Evolutionary conservation across 30 jellyfish, hydroid and myxozoan species (phyloP).

Genomic region (Calvadosia cruxmelitensis): DNA sequence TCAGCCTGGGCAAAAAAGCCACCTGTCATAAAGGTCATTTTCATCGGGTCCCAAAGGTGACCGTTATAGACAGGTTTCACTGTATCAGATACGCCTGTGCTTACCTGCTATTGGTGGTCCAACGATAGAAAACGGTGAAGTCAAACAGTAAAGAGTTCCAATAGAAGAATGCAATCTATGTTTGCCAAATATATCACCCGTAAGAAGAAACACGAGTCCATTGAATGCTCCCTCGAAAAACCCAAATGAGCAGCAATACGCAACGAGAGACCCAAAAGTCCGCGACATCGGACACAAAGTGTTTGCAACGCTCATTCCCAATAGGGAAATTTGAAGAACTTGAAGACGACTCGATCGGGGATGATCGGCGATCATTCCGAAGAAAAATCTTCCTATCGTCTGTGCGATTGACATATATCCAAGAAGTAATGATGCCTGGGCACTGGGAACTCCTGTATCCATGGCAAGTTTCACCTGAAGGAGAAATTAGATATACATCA

Average conservation of each 20-base stretch:
- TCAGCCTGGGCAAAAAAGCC: too few relatives aligned
- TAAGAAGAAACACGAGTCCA: slow-evolving; percentile 57
- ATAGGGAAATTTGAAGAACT: slow-evolving; percentile 51
- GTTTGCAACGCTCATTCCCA: slow-evolving; percentile 68
- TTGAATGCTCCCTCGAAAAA: slow-evolving; percentile 64
- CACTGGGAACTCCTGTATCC: slow-evolving; percentile 42
- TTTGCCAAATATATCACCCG: slow-evolving; percentile 72
- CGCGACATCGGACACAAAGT: slow-evolving; percentile 58
- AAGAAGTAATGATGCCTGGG: slow-evolving; percentile 50
- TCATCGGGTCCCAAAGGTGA: too few relatives aligned
- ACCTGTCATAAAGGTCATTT: too few relatives aligned
- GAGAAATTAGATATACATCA: too few relatives aligned
- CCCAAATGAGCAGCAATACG: slow-evolving; percentile 70
- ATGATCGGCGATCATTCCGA: slow-evolving; percentile 55
- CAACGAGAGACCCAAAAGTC: slow-evolving; percentile 33
- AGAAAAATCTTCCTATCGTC: slow-evolving; percentile 57
- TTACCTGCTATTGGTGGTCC: slow-evolving; percentile 94
- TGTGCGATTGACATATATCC: slow-evolving; percentile 80
- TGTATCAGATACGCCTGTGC: too few relatives aligned
- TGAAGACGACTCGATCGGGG: slow-evolving; percentile 42
- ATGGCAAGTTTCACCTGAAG: slow-evolving; percentile 61
- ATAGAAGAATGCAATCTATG: slow-evolving; percentile 44
- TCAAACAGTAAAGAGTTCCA: slow-evolving; percentile 37
- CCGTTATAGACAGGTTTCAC: too few relatives aligned
- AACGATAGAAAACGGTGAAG: slow-evolving; percentile 68